Evolutionary conservation across 2,888 invertebrate genomes (phyloP).

Genomic region (Mythimna ferrago): DNA sequence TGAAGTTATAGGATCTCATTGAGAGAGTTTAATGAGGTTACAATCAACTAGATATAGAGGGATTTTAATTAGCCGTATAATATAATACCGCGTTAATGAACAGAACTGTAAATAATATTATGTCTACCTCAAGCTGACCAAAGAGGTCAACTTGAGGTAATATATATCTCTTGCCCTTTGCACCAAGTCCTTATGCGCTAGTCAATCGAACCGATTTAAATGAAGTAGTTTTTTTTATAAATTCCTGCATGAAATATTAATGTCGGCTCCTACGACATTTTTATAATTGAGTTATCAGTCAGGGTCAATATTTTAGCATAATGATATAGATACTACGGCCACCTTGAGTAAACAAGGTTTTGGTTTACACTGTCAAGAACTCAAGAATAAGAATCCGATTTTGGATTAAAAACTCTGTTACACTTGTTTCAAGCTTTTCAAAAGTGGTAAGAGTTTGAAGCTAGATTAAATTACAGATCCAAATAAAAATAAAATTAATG

Average conservation of each 20-base stretch:
- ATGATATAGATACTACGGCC: neutral
- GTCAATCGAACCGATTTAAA: neutral
- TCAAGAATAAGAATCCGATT: neutral
- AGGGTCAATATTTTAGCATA: conserved; percentile 30
- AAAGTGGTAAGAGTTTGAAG: neutral
- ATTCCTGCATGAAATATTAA: neutral
- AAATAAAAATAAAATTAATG: too few species aligned
- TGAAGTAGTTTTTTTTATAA: neutral
- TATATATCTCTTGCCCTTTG: conserved; percentile 2
- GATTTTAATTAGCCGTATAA: conserved; percentile 3
- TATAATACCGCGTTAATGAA: conserved; percentile 2
- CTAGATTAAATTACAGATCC: neutral
- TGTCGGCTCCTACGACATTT: neutral
- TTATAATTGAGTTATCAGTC: conserved; percentile 24
- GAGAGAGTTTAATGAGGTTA: too few species aligned
- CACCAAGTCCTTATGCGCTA: neutral
- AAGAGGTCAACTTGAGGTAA: too few species aligned
- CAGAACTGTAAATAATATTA: neutral
- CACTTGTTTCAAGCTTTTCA: too few species aligned
- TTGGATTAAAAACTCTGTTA: neutral
- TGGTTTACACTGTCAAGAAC: neutral
- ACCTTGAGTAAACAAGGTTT: conserved; percentile 10
- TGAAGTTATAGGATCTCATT: too few species aligned
- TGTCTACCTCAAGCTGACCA: neutral
- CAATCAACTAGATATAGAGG: conserved; percentile 12